phyloP scores from a whole-genome alignment of 2,797 vertebrate genomes.

The Prionace glauca region DNA sequence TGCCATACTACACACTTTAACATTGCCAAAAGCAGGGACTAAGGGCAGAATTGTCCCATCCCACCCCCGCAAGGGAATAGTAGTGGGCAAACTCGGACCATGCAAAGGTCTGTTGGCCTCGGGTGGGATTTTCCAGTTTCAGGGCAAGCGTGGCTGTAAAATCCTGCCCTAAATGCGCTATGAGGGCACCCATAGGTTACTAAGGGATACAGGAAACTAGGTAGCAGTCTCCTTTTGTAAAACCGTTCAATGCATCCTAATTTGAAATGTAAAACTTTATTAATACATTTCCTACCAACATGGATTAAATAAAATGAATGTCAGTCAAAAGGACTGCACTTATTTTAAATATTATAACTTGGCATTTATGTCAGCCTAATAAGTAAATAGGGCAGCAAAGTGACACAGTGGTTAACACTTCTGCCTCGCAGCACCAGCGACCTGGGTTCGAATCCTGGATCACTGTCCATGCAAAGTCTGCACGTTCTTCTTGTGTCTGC shows the following conservation, averaged over 20 bases:
- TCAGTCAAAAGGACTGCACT: not conserved
- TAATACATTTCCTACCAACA: not conserved
- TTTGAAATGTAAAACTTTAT: not conserved
- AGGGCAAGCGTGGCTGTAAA: too few species aligned
- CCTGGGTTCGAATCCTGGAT: too few species aligned
- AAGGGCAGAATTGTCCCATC: too few species aligned
- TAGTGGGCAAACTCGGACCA: too few species aligned
- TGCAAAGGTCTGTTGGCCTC: too few species aligned
- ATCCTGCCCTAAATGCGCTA: not conserved
- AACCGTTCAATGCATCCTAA: not conserved
- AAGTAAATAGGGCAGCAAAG: too few species aligned
- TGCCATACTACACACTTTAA: not conserved
- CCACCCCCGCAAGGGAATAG: too few species aligned
- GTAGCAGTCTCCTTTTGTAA: not conserved
- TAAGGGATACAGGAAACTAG: not conserved
- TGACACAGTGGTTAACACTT: too few species aligned
- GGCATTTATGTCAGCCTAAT: not conserved
- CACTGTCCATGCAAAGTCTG: too few species aligned
- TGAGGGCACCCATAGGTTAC: not conserved
- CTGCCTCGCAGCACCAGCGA: too few species aligned
- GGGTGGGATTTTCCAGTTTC: too few species aligned
- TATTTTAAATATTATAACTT: not conserved
- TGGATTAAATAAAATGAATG: not conserved
- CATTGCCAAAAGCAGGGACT: not conserved
- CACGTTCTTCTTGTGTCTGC: too few species aligned